These are phyloP conservation scores for Pangasianodon gigas DNA, from an alignment of 2,113 vertebrate genomes.

Conservation along the genomic window DNA sequence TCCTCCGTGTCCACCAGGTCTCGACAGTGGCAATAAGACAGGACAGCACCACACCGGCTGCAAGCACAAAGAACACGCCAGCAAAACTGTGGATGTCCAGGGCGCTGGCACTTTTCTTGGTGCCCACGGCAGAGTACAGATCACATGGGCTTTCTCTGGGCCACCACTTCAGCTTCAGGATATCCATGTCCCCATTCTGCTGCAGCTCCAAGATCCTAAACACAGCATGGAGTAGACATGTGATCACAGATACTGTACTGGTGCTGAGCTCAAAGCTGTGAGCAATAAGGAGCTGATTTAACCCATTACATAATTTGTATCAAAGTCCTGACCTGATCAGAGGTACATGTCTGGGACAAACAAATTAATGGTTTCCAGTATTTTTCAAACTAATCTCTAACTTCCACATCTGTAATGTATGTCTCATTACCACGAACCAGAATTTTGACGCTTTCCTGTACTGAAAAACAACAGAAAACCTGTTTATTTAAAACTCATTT, in stretches of 20 bases:
- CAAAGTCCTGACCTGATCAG: neutral
- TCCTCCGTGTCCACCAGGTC: constrained; percentile 97
- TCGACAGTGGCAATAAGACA: constrained; percentile 98
- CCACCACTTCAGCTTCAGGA: constrained; percentile 98
- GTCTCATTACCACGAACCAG: too few relatives aligned
- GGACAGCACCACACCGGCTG: constrained; percentile 94
- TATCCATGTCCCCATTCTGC: constrained; percentile 96
- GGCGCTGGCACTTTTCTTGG: constrained; percentile 86
- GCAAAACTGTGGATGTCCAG: constrained; percentile 98
- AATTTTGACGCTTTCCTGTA: too few relatives aligned
- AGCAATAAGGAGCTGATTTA: neutral
- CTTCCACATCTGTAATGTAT: too few relatives aligned
- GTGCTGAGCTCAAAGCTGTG: neutral
- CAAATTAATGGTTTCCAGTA: neutral
- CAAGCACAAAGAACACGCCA: constrained; percentile 95
- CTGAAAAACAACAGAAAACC: neutral
- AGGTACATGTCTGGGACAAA: neutral
- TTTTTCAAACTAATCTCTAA: neutral
- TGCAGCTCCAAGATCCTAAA: constrained; percentile 96
- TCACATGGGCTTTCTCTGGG: constrained; percentile 93
- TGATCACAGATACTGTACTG: neutral
- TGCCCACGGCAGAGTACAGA: constrained; percentile 87
- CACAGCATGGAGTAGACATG: neutral
- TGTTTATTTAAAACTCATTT: neutral
- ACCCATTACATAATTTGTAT: neutral